Percentiles rank a stretch among this genome's conserved stretches.
phyloP scores from a whole-genome alignment of 2,113 vertebrate genomes.

The Pedetes capensis region DNA sequence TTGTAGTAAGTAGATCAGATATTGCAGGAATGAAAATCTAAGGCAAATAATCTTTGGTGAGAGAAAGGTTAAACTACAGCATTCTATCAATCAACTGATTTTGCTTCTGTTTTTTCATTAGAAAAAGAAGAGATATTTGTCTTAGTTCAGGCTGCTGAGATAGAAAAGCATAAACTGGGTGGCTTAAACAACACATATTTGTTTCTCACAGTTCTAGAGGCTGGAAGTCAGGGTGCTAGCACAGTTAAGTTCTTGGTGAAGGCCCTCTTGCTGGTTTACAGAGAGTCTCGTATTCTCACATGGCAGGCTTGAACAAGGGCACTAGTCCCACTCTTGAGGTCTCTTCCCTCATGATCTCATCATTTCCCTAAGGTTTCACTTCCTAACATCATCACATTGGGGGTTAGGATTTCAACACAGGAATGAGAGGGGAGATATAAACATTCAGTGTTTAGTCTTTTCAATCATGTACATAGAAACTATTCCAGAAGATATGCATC shows the following conservation, averaged over 20 bases:
- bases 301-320: background rate
- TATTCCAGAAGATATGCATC: background rate
- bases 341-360: background rate
- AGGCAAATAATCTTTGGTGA: background rate
- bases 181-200: background rate
- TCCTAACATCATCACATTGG: background rate
- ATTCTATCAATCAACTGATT: background rate
- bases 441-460: background rate
- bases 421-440: background rate
- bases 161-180: background rate
- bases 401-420: background rate
- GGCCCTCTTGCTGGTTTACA: background rate
- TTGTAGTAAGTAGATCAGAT: background rate
- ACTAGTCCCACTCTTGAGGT: background rate
- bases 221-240: background rate
- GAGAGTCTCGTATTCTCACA: background rate
- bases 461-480: background rate
- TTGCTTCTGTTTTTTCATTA: background rate
- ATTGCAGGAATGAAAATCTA: background rate
- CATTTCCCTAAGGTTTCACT: background rate
- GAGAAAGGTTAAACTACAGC: background rate
- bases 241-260: background rate
- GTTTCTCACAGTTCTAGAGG: background rate
- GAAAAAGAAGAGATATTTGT: background rate
- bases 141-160: background rate